Evolutionary conservation across 2,797 vertebrate species (phyloP).

Genomic region (Manis pentadactyla): DNA sequence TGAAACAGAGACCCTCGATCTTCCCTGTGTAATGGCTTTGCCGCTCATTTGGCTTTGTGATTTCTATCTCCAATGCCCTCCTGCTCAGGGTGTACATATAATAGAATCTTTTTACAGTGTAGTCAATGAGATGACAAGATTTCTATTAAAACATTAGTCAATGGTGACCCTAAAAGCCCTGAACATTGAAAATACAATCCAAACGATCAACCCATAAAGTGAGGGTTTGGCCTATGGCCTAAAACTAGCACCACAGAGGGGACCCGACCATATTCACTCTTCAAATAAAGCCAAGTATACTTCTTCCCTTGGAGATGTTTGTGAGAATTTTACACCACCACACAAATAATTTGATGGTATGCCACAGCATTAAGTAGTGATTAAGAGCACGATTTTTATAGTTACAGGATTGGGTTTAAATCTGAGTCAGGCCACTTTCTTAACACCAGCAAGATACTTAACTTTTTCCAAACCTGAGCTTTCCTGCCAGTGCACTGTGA

Average conservation of each 20-base stretch:
- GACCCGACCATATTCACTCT: neutral
- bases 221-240: neutral
- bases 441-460: neutral
- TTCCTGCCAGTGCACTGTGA: neutral
- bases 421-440: neutral
- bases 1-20: neutral
- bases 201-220: neutral
- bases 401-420: neutral
- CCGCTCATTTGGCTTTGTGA: neutral
- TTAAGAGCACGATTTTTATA: neutral
- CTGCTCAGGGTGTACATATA: neutral
- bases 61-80: neutral
- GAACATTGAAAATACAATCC: neutral
- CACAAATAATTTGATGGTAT: neutral
- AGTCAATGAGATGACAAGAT: neutral
- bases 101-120: neutral
- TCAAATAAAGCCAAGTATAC: neutral
- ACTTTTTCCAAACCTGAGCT: neutral
- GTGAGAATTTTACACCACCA: neutral
- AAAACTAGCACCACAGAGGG: neutral
- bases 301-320: neutral
- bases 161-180: neutral
- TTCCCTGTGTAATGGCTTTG: neutral
- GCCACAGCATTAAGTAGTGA: neutral
- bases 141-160: neutral